These are phyloP conservation scores for Rotaria sp. DNA, from an alignment of 2,888 invertebrate genomes.

Conservation along the genomic window DNA sequence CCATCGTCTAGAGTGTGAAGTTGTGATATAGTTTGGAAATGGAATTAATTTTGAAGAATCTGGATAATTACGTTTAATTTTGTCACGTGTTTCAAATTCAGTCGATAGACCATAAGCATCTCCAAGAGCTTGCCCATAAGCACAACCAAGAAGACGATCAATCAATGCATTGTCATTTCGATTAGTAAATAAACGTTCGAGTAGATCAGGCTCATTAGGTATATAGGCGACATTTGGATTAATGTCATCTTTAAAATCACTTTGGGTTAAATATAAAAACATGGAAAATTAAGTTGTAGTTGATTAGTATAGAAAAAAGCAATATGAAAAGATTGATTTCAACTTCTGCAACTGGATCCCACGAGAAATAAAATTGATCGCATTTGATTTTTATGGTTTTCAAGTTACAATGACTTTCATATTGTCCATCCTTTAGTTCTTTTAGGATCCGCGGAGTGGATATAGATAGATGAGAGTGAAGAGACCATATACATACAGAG, in stretches of 20 bases:
- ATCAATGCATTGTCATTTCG: not conserved
- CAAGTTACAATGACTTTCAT: no score
- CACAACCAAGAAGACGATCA: slow-evolving; percentile 46
- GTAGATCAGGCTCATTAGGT: not conserved
- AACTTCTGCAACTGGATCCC: no score
- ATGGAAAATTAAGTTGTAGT: not conserved
- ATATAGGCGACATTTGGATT: not conserved
- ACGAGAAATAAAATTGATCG: no score
- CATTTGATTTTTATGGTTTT: no score
- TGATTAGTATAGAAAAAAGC: no score
- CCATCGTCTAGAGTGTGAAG: slow-evolving; percentile 51
- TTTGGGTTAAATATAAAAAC: not conserved
- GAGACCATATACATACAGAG: no score
- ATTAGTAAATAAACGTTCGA: not conserved
- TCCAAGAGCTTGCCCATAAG: slow-evolving; percentile 55
- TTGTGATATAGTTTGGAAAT: slow-evolving; percentile 42
- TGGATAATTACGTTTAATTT: slow-evolving; percentile 44
- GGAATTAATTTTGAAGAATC: slow-evolving; percentile 36
- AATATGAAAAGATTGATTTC: no score
- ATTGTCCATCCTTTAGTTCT: no score
- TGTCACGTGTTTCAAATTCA: slow-evolving; percentile 52
- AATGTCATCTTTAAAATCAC: not conserved
- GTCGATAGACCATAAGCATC: slow-evolving; percentile 54
- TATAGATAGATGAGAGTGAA: no score
- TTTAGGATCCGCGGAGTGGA: no score